Conservation (phyloP, 2,113 vertebrate genomes). For the Edolisoma coerulescens region DNA sequence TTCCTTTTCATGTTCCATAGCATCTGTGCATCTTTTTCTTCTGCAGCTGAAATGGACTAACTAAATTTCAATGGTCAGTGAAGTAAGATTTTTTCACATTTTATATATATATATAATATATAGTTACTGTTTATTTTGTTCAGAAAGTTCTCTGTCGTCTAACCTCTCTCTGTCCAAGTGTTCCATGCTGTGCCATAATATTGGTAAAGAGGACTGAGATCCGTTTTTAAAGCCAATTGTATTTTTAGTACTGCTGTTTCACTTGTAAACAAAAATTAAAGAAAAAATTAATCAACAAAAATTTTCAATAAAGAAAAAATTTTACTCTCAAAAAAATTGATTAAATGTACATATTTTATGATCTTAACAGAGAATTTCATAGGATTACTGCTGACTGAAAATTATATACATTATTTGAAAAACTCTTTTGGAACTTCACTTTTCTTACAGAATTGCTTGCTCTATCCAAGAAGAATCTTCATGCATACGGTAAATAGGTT, state of each 20-base stretch:
- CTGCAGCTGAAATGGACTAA: background rate
- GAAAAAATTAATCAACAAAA: background rate
- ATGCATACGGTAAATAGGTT: background rate
- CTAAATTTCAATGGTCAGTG: background rate
- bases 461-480: background rate
- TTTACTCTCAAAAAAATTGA: background rate
- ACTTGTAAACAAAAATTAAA: background rate
- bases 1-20: background rate
- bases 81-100: background rate
- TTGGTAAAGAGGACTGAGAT: background rate
- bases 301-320: background rate
- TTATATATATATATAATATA: background rate
- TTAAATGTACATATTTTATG: background rate
- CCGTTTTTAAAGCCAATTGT: background rate
- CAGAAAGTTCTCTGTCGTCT: background rate
- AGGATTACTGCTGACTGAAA: background rate
- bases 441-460: background rate
- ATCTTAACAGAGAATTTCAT: background rate
- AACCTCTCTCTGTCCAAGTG: background rate
- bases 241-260: background rate
- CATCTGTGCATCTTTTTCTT: background rate
- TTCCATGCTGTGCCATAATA: background rate
- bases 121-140: background rate
- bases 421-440: background rate
- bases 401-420: background rate